phyloP scores from a whole-genome alignment of 2,888 invertebrate species.

The Acanthococcus lagerstroemiae region DNA sequence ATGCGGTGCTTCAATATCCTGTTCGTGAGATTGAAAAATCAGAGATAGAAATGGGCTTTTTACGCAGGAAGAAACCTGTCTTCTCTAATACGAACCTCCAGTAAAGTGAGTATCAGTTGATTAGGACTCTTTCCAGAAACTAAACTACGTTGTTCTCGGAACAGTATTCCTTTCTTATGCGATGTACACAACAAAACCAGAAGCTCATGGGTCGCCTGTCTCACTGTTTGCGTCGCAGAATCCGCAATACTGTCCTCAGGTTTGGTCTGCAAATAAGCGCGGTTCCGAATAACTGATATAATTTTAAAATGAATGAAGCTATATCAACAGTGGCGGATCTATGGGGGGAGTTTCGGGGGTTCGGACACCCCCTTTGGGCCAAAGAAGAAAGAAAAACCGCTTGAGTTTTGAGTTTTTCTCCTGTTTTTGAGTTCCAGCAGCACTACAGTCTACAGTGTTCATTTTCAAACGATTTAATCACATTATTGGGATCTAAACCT shows the following conservation, averaged over 20 bases:
- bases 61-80: neutral
- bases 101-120: slow-evolving; percentile 15
- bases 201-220: slow-evolving; percentile 3
- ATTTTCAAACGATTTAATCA: no score
- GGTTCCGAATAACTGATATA: no score
- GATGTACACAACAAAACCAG: slow-evolving; percentile 12
- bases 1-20: slow-evolving; percentile 4
- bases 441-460: no score
- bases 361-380: no score
- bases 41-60: neutral
- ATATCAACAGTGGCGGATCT: no score
- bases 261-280: neutral
- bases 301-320: no score
- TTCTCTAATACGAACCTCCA: no score
- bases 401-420: no score
- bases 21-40: neutral
- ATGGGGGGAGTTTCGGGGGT: no score
- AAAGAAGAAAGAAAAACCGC: no score
- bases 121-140: neutral
- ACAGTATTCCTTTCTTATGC: slow-evolving; percentile 12
- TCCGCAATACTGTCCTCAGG: neutral
- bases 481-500: no score
- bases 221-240: neutral
- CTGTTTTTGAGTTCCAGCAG: no score
- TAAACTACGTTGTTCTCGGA: slow-evolving; percentile 1